Conservation (phyloP, 2,888 invertebrate genomes). For the Ceramica pisi region DNA sequence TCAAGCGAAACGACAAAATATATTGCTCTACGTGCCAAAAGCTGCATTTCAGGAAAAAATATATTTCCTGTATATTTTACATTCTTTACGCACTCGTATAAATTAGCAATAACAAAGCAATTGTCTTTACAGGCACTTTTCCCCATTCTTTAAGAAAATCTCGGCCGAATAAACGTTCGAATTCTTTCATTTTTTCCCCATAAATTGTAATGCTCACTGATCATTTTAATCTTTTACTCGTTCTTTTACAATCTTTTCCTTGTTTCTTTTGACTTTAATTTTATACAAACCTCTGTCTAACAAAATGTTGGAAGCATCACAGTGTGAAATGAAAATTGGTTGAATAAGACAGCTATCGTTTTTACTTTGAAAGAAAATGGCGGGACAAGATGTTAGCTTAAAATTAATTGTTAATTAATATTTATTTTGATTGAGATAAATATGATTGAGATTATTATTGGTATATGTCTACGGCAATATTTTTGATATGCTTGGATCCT, state of each 20-base stretch:
- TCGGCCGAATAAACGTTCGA: conserved; percentile 30
- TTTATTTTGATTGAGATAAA: background rate
- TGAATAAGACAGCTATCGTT: background rate
- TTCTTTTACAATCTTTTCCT: conserved; percentile 35
- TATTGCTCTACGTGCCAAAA: conserved; percentile 23
- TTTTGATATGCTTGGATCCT: background rate
- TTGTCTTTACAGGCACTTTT: conserved; percentile 24
- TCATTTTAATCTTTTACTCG: conserved; percentile 47
- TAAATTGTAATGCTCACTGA: conserved; percentile 52
- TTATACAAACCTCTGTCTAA: conserved; percentile 13
- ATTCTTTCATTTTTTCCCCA: conserved; percentile 27
- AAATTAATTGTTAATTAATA: conserved; percentile 10
- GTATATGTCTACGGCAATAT: background rate
- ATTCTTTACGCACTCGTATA: conserved; percentile 40
- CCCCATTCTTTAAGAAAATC: conserved; percentile 32
- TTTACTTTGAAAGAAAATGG: conserved; percentile 28
- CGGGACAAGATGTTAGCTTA: conserved; percentile 2
- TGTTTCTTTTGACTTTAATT: conserved; percentile 37
- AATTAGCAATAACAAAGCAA: conserved; percentile 56
- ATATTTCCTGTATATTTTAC: conserved; percentile 3
- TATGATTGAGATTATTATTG: background rate
- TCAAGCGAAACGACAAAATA: conserved; percentile 18
- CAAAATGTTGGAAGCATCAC: conserved; percentile 26
- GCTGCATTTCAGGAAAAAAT: conserved; percentile 14
- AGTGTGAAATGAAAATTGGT: conserved; percentile 34